phyloP scores from a whole-genome alignment of 2,888 invertebrate genomes.

The Pegoplata infirma region DNA sequence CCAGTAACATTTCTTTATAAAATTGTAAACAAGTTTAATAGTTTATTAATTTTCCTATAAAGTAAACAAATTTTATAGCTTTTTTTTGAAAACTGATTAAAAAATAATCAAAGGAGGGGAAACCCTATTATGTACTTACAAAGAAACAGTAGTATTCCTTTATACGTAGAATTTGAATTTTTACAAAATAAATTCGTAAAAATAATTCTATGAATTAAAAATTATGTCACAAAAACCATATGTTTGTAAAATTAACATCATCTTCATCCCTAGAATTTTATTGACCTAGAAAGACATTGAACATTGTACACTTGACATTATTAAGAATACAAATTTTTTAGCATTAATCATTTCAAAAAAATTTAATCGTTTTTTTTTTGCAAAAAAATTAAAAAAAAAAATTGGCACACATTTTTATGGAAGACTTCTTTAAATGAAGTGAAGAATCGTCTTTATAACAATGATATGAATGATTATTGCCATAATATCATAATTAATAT shows the following conservation, averaged over 20 bases:
- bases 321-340: constrained; percentile 3
- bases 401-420: neutral
- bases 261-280: neutral
- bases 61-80: constrained; percentile 29
- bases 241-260: neutral
- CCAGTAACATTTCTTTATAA: constrained; percentile 40
- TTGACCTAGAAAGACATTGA: neutral
- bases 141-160: neutral
- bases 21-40: constrained; percentile 38
- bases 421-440: neutral
- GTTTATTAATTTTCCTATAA: neutral
- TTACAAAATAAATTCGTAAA: neutral
- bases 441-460: neutral
- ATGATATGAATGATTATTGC: constrained; percentile 8
- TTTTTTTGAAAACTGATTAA: constrained; percentile 28
- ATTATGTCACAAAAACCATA: neutral
- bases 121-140: neutral
- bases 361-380: neutral
- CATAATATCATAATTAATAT: neutral
- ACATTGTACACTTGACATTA: constrained; percentile 26
- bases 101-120: neutral
- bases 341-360: constrained; percentile 5
- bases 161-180: neutral
- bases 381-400: neutral
- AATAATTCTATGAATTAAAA: constrained; percentile 5